phyloP scores from a whole-genome alignment of 2,797 vertebrate species.

The Phyllotis vaccarum region DNA sequence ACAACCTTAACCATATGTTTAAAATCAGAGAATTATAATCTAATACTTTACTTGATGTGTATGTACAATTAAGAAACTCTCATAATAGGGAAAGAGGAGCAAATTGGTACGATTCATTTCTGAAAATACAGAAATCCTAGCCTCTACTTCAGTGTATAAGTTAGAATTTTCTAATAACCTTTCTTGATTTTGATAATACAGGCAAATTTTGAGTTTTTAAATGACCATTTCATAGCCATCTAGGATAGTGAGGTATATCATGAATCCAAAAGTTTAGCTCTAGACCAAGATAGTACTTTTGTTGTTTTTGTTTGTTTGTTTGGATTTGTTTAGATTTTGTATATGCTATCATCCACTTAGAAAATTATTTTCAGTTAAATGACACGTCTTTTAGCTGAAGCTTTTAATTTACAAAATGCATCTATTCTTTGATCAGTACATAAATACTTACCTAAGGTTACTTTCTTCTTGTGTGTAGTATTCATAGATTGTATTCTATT shows the following conservation, averaged over 20 bases:
- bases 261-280: slow-evolving; percentile 7
- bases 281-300: not conserved
- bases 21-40: slow-evolving; percentile 39
- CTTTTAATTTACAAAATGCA: slow-evolving; percentile 4
- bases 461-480: not conserved
- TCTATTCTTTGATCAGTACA: not conserved
- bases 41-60: slow-evolving; percentile 32
- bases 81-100: not conserved
- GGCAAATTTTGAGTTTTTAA: slow-evolving; percentile 1
- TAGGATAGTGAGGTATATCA: not conserved
- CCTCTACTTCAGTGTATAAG: not conserved
- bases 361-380: not conserved
- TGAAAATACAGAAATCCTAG: slow-evolving; percentile 40
- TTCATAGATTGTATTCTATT: not conserved
- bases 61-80: slow-evolving; percentile 41
- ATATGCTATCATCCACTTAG: not conserved
- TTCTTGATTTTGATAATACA: slow-evolving; percentile 24
- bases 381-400: not conserved
- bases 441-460: not conserved
- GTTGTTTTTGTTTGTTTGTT: not conserved
- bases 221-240: not conserved
- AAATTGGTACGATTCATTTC: slow-evolving; percentile 54
- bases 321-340: not conserved
- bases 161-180: slow-evolving; percentile 51
- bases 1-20: slow-evolving; percentile 60